These are phyloP conservation scores for Zootermopsis nevadensis DNA, from an alignment of 2,888 invertebrate species.

Conservation along the genomic window DNA sequence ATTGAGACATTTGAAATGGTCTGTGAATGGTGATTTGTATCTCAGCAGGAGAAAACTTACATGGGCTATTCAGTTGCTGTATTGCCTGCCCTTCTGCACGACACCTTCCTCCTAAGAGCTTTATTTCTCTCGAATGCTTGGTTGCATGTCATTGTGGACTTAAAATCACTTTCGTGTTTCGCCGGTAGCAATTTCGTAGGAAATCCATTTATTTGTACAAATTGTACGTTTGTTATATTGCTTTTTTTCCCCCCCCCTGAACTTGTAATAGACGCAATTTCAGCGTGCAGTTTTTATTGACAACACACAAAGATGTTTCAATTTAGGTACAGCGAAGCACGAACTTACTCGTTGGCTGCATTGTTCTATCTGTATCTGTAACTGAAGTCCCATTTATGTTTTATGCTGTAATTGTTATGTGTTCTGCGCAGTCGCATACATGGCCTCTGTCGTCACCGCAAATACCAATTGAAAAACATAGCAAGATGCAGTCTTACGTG, in stretches of 20 bases:
- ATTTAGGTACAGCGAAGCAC: too few relatives aligned
- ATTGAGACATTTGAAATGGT: background rate
- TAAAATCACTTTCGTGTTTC: background rate
- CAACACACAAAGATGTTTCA: background rate
- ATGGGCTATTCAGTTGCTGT: background rate
- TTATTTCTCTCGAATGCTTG: background rate
- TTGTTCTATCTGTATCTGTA: too few relatives aligned
- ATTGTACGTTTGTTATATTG: background rate
- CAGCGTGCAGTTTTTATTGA: background rate
- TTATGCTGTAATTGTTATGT: too few relatives aligned
- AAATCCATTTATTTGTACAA: background rate
- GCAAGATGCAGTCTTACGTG: too few relatives aligned
- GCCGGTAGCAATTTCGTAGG: background rate
- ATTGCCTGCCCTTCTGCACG: background rate
- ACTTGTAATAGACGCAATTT: background rate
- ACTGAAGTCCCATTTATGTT: background rate
- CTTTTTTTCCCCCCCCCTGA: background rate
- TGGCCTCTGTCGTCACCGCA: too few relatives aligned
- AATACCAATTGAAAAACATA: too few relatives aligned
- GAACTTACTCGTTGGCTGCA: too few relatives aligned
- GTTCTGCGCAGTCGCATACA: too few relatives aligned
- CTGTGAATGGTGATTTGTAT: conserved; percentile 2
- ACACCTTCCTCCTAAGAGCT: background rate
- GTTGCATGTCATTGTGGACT: background rate
- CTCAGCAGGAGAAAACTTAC: background rate